These are phyloP conservation scores for Netelia fuscicornis DNA, from an alignment of 2,888 invertebrate species.

Conservation along the genomic window DNA sequence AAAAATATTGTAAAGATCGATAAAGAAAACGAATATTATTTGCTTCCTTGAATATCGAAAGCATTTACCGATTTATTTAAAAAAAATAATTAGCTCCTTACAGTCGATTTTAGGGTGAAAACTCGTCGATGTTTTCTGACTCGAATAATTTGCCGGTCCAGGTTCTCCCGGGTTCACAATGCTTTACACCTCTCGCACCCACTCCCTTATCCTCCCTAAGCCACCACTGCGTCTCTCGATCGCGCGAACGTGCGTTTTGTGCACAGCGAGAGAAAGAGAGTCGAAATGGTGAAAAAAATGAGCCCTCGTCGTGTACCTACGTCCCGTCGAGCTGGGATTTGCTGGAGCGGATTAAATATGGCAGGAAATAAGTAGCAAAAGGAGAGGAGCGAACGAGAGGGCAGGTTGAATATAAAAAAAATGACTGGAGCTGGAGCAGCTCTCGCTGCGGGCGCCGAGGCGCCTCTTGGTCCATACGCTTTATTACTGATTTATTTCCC, in stretches of 20 bases:
- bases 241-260: background rate
- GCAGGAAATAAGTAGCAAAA: conserved; percentile 2
- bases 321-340: conserved; percentile 27
- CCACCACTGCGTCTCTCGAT: background rate
- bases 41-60: background rate
- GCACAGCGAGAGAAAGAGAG: background rate
- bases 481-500: background rate
- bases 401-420: background rate
- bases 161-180: background rate
- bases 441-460: background rate
- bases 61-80: background rate
- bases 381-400: conserved; percentile 2
- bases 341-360: conserved; percentile 46
- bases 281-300: conserved; percentile 8
- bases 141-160: background rate
- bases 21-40: too few species aligned
- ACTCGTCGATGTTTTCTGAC: background rate
- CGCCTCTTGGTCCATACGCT: conserved; percentile 5
- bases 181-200: background rate
- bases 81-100: background rate
- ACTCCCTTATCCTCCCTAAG: conserved; percentile 5
- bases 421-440: background rate
- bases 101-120: background rate
- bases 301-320: background rate
- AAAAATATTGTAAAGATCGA: too few species aligned